Evolutionary conservation across 2,888 invertebrate genomes (phyloP), one percentile per base, ranked within the genome.

Genomic region (Tortrix viridana): DNA sequence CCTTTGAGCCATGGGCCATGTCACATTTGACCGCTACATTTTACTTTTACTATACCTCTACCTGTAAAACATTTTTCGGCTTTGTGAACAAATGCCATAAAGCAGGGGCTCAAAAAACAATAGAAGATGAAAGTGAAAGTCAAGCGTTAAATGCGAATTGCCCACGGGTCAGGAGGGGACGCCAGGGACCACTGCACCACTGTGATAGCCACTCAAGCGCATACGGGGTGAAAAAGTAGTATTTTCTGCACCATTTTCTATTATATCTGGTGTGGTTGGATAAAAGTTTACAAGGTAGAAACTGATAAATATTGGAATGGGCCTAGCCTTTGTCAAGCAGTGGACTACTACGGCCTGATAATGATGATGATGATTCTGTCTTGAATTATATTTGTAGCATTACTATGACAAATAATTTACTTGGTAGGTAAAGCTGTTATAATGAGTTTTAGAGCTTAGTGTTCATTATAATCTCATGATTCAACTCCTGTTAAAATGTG

Each of bases 101-200:
- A 32, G 52, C 52, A 41, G n/a, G 12, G 43, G 58, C 20, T 58
- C 47, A 58, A 48, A 58, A 53, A 58, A 58, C 63, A 58, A 63
- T 58, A 57, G 48, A 60, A 50, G 57, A 58, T 43, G 47, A 22
- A 53, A 20, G 18, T 48, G 41, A 57, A 43, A 55, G 57, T 63
- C 57, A 63, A 58, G 47, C 63, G 53, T 63, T 57, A 53, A 63
- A 63, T 43, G 63, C 58, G 63, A 58, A 57, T 58, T 26, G 62
- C 62, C 62, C 32, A 20, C 19, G 56, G 62, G 52, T 53, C 57
- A 63, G 22, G 26, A 50, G 50, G 61, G 61, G 43, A 55, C 22
- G 49, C 14, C 38, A 12, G 41, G 60, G 46, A 37, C 53, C 41
- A 53, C 63, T 63, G 63, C 57, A 52, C 16, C 18, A 5, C 32